Percentiles rank a stretch among this genome's conserved stretches.
Evolutionary conservation across 1,140 invertebrate genomes (phyloP).

Genomic region (Calycopis cecrops): DNA sequence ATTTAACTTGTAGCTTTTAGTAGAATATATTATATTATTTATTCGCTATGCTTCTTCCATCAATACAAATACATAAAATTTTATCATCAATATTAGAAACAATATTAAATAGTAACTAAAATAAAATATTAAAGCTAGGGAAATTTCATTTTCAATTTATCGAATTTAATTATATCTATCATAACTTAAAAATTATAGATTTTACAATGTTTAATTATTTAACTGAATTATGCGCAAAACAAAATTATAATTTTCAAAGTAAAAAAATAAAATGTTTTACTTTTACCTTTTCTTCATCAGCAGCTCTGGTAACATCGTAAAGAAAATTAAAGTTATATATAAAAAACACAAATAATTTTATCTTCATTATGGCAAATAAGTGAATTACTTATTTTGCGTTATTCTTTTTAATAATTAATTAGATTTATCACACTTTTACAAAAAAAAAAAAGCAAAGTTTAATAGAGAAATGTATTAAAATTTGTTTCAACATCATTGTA

Average conservation of each 20-base stretch:
- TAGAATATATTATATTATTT: too few species aligned
- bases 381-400: slow-evolving; percentile 23
- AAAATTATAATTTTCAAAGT: slow-evolving; percentile 15
- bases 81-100: too few species aligned
- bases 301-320: slow-evolving; percentile 44
- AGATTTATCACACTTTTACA: slow-evolving; percentile 48
- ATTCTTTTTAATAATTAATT: not conserved
- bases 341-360: slow-evolving; percentile 50
- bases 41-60: too few species aligned
- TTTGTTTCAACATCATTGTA: slow-evolving; percentile 12
- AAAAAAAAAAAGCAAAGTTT: slow-evolving; percentile 29
- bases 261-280: slow-evolving; percentile 16
- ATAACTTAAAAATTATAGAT: too few species aligned
- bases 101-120: too few species aligned
- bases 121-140: too few species aligned
- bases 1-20: too few species aligned
- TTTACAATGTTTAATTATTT: too few species aligned
- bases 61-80: too few species aligned
- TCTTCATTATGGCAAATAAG: slow-evolving; percentile 53
- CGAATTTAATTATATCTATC: too few species aligned
- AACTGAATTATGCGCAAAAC: not conserved
- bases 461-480: slow-evolving; percentile 6
- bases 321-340: slow-evolving; percentile 52
- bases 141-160: too few species aligned
- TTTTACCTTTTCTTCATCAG: slow-evolving; percentile 52